These are phyloP conservation scores for Brenthis hecate DNA, from an alignment of 2,888 invertebrate species.

Conservation along the genomic window DNA sequence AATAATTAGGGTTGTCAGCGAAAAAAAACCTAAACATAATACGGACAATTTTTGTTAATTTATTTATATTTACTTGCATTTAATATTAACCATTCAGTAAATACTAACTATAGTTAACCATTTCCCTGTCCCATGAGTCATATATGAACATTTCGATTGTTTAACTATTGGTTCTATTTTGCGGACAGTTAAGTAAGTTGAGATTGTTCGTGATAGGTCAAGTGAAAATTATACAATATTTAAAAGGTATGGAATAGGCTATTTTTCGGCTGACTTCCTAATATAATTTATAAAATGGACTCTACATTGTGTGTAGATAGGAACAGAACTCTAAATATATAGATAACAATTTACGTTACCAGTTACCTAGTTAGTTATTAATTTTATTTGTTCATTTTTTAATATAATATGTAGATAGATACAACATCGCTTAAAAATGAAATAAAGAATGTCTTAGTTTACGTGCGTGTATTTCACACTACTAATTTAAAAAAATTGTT, in stretches of 20 bases:
- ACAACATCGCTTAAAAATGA: neutral
- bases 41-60: too few relatives aligned
- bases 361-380: neutral
- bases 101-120: too few relatives aligned
- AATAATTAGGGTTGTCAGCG: neutral
- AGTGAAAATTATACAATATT: too few relatives aligned
- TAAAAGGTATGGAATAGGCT: neutral
- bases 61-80: too few relatives aligned
- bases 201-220: too few relatives aligned
- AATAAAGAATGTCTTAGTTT: neutral
- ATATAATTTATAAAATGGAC: neutral
- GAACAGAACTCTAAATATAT: neutral
- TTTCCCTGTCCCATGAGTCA: too few relatives aligned
- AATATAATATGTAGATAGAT: neutral
- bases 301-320: conserved; percentile 13
- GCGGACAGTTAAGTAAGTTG: too few relatives aligned
- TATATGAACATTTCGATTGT: too few relatives aligned
- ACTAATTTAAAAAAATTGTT: conserved; percentile 4
- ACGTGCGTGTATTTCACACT: conserved; percentile 5
- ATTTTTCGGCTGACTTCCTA: too few relatives aligned
- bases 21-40: too few relatives aligned
- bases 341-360: conserved; percentile 6
- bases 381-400: neutral
- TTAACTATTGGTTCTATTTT: too few relatives aligned
- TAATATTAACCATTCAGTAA: too few relatives aligned